These are phyloP conservation scores for Carapus acus DNA, from an alignment of 2,797 vertebrate genomes.

Conservation along the genomic window DNA sequence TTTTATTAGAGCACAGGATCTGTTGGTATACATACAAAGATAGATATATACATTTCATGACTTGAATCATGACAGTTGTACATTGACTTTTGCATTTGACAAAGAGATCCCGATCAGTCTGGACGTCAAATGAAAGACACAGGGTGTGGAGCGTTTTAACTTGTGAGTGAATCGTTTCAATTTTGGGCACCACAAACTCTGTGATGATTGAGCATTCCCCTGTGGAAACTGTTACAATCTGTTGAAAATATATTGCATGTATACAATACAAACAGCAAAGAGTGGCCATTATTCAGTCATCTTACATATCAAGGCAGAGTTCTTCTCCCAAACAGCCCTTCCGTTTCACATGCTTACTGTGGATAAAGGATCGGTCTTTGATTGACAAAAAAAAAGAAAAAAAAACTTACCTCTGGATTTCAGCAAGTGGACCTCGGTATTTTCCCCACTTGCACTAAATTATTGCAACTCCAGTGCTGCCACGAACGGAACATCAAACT, in stretches of 20 bases:
- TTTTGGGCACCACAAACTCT: conserved; percentile 39
- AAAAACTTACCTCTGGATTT: conserved; percentile 42
- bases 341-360: conserved; percentile 47
- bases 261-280: conserved; percentile 59
- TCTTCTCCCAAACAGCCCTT: conserved; percentile 8
- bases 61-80: conserved; percentile 57
- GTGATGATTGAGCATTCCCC: conserved; percentile 47
- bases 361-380: conserved; percentile 36
- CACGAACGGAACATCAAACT: conserved; percentile 55
- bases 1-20: conserved; percentile 72
- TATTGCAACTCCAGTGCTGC: conserved; percentile 61
- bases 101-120: conserved; percentile 48
- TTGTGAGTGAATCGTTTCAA: conserved; percentile 34
- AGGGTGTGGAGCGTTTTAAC: conserved; percentile 32
- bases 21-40: conserved; percentile 73
- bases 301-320: conserved; percentile 42
- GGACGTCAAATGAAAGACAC: conserved; percentile 46
- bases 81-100: conserved; percentile 55
- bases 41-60: conserved; percentile 71
- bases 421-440: conserved; percentile 33
- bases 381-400: conserved; percentile 16
- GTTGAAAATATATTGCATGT: conserved; percentile 55
- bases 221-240: conserved; percentile 58
- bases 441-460: conserved; percentile 34
- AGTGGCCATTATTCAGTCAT: conserved; percentile 41